phyloP scores from a whole-genome alignment of 2,113 vertebrate genomes.

The Pristiophorus japonicus region DNA sequence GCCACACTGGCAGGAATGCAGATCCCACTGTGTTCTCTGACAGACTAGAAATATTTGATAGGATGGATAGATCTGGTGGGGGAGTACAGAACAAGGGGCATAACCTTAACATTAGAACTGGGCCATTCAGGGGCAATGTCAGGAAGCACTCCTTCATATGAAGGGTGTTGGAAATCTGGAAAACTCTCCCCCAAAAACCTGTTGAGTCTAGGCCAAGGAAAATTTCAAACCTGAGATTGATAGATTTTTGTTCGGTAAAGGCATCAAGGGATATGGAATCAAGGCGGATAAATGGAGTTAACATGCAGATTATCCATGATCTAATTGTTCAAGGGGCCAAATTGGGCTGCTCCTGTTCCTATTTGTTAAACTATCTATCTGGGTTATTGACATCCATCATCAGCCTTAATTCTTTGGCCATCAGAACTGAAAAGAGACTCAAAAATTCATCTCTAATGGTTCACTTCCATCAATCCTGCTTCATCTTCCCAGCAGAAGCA shows the following conservation, averaged over 20 bases:
- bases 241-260: not conserved
- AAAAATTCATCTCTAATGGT: not conserved
- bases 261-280: not conserved
- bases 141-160: not conserved
- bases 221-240: not conserved
- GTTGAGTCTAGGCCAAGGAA: not conserved
- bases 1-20: not conserved
- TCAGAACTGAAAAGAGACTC: not conserved
- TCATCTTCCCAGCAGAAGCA: not conserved
- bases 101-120: not conserved
- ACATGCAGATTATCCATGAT: not conserved
- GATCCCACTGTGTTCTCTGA: not conserved
- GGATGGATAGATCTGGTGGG: not conserved
- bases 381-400: not conserved
- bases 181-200: not conserved
- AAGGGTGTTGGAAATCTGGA: not conserved
- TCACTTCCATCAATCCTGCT: not conserved
- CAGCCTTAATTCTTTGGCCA: not conserved
- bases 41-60: not conserved
- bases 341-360: not conserved
- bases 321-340: not conserved
- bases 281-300: not conserved
- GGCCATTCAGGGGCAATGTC: not conserved
- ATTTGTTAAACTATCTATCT: not conserved
- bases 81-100: not conserved